Evolutionary conservation across 2,113 vertebrate genomes (phyloP).

Genomic region (Collichthys lucidus): DNA sequence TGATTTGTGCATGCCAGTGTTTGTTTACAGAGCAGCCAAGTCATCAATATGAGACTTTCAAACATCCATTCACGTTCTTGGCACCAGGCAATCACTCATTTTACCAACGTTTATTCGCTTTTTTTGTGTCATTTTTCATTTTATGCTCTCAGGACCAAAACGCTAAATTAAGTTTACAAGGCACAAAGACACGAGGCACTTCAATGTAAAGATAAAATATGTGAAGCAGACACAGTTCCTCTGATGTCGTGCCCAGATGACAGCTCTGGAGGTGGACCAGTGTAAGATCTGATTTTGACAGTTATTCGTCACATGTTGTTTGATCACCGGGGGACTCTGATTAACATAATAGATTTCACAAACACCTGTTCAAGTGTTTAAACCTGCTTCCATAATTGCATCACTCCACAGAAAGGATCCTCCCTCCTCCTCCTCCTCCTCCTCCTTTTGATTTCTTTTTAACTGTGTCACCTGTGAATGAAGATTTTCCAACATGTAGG

Average conservation of each 20-base stretch:
- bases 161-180: neutral
- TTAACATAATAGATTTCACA: slow-evolving; percentile 61
- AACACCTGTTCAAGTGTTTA: slow-evolving; percentile 68
- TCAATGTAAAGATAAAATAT: neutral
- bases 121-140: neutral
- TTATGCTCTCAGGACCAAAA: neutral
- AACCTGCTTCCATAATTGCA: slow-evolving; percentile 30
- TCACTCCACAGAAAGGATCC: slow-evolving; percentile 26
- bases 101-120: neutral
- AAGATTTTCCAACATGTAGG: slow-evolving; percentile 4
- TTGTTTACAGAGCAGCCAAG: slow-evolving; percentile 64
- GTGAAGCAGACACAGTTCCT: slow-evolving; percentile 1
- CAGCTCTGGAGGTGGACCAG: slow-evolving; percentile 29
- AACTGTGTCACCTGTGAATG: slow-evolving; percentile 10
- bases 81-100: slow-evolving; percentile 25
- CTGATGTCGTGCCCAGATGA: slow-evolving; percentile 55
- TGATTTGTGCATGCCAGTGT: slow-evolving; percentile 61
- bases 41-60: slow-evolving; percentile 18
- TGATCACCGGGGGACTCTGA: slow-evolving; percentile 44
- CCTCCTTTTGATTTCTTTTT: slow-evolving; percentile 10
- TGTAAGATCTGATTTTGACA: slow-evolving; percentile 39
- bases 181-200: neutral
- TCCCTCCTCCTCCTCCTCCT: slow-evolving; percentile 1
- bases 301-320: slow-evolving; percentile 54
- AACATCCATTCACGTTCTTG: slow-evolving; percentile 23